Conservation (phyloP, 2,113 vertebrate genomes). For the Capreolus pygargus region DNA sequence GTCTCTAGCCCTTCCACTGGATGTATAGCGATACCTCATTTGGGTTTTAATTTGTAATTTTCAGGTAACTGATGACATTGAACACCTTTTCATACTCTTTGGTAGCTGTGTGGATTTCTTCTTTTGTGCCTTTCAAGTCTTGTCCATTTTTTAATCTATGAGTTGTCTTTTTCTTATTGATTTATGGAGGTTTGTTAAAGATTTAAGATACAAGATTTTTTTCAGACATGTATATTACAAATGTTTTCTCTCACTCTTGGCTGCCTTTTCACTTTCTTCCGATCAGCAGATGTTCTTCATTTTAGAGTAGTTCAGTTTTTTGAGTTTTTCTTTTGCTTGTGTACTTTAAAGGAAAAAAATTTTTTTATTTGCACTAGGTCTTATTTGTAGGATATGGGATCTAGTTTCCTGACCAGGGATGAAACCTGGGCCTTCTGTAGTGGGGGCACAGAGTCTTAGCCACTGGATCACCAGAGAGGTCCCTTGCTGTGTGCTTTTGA, state of each 20-base stretch:
- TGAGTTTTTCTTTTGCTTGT: not conserved
- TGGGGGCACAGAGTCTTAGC: not conserved
- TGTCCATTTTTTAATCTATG: not conserved
- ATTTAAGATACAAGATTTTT: not conserved
- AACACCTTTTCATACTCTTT: too few species aligned
- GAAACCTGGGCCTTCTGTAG: not conserved
- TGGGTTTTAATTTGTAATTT: not conserved
- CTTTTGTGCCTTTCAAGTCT: too few species aligned
- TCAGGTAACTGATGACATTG: rapidly evolving
- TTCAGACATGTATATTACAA: not conserved
- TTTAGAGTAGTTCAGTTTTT: not conserved
- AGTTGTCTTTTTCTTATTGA: not conserved
- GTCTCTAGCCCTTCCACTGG: not conserved
- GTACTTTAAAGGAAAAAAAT: not conserved
- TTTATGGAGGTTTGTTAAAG: not conserved
- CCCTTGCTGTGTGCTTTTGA: not conserved
- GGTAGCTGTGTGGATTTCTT: rapidly evolving
- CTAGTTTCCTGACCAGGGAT: not conserved
- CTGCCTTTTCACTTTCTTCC: not conserved
- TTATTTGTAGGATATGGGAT: not conserved
- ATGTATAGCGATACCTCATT: rapidly evolving
- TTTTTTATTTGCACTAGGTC: not conserved
- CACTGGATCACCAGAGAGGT: not conserved
- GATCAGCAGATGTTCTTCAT: not conserved
- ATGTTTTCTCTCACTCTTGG: not conserved